Evolutionary conservation across 1,140 invertebrate species (phyloP).

Genomic region (Cryptotermes secundus): DNA sequence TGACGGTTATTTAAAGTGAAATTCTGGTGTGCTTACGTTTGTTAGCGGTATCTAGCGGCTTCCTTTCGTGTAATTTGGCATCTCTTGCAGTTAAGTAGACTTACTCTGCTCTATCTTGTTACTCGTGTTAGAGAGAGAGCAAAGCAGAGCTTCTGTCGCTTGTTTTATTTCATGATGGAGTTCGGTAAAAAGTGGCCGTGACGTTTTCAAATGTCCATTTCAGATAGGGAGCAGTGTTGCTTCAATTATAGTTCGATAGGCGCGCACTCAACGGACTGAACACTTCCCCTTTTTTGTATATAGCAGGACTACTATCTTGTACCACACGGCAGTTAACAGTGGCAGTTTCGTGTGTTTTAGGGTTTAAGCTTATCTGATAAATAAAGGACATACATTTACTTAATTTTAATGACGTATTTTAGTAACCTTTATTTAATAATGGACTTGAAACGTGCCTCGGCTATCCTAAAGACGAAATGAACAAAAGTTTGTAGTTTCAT

Average conservation of each 20-base stretch:
- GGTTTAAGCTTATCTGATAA: not conserved
- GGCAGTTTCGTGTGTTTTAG: not conserved
- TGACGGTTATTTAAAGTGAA: too few species aligned
- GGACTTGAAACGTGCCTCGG: too few species aligned
- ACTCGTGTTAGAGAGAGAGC: not conserved
- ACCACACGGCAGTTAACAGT: not conserved
- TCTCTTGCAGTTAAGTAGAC: not conserved
- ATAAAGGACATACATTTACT: not conserved
- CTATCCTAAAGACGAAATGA: too few species aligned
- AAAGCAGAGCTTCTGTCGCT: not conserved
- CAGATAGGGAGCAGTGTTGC: conserved; percentile 21
- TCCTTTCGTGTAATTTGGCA: not conserved
- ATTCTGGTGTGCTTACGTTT: too few species aligned
- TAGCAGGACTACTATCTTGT: not conserved
- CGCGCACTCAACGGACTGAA: conserved; percentile 5
- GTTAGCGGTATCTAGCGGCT: too few species aligned
- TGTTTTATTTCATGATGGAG: conserved; percentile 21
- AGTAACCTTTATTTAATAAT: too few species aligned
- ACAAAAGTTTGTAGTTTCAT: too few species aligned
- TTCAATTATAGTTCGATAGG: conserved; percentile 19
- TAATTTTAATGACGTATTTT: too few species aligned
- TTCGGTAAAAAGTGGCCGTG: conserved; percentile 15
- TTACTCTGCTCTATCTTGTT: not conserved
- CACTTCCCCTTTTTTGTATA: not conserved
- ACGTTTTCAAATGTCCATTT: conserved; percentile 24